Conservation (phyloP, 2,888 invertebrate genomes). For the Ophioninae sp. region DNA sequence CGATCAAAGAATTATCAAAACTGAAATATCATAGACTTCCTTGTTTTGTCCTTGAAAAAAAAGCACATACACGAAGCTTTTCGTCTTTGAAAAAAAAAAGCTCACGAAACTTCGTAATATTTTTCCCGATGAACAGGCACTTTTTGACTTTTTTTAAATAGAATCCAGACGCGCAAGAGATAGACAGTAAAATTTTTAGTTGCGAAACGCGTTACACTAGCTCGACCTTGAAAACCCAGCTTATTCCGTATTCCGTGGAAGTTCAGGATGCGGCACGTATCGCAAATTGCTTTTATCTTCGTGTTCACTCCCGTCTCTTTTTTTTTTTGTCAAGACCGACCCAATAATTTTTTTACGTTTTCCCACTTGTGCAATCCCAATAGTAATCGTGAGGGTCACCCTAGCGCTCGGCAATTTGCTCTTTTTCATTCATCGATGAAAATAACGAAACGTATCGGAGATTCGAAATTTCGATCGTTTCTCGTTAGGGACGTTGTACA, state of each 20-base stretch:
- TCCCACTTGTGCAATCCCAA: not conserved
- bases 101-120: not conserved
- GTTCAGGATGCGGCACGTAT: slow-evolving; percentile 40
- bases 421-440: slow-evolving; percentile 9
- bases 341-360: not conserved
- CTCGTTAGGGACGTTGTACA: too few relatives aligned
- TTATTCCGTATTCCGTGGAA: slow-evolving; percentile 48
- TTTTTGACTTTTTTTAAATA: not conserved
- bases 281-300: slow-evolving; percentile 16
- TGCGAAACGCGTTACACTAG: not conserved
- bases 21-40: not conserved
- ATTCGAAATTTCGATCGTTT: too few relatives aligned
- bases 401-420: slow-evolving; percentile 5
- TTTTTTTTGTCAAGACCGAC: not conserved
- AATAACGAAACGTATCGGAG: not conserved
- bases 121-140: not conserved
- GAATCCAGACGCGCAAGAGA: not conserved
- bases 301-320: not conserved
- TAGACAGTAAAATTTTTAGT: not conserved
- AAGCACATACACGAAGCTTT: not conserved
- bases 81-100: too few relatives aligned
- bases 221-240: slow-evolving; percentile 57
- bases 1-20: not conserved
- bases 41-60: not conserved
- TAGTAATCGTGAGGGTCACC: not conserved